These are phyloP conservation scores for Agapornis roseicollis DNA, from an alignment of 2,113 vertebrate species.

Conservation along the genomic window DNA sequence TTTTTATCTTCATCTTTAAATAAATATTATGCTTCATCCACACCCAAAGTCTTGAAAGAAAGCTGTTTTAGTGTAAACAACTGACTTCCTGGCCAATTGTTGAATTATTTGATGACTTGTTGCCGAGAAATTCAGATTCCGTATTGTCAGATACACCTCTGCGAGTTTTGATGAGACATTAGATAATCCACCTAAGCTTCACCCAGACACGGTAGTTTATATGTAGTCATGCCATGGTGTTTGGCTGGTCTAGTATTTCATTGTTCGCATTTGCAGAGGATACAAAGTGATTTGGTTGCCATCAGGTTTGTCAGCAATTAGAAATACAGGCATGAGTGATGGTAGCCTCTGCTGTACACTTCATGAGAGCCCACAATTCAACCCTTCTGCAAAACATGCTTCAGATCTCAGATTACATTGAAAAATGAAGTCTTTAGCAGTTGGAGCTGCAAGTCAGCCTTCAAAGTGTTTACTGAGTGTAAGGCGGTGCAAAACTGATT, in stretches of 20 bases:
- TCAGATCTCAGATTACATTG: background rate
- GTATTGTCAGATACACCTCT: background rate
- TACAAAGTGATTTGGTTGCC: background rate
- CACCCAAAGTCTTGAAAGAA: slow-evolving; percentile 50
- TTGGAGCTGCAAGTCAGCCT: background rate
- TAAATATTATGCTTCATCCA: slow-evolving; percentile 57
- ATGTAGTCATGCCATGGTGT: background rate
- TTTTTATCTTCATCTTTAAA: slow-evolving; percentile 47
- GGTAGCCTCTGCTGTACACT: background rate
- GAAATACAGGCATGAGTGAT: background rate
- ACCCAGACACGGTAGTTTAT: background rate
- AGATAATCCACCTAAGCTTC: background rate
- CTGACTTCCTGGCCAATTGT: slow-evolving; percentile 25
- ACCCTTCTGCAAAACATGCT: background rate
- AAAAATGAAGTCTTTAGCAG: background rate
- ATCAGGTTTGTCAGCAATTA: background rate
- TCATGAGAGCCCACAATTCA: background rate
- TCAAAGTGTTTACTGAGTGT: background rate
- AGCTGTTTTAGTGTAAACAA: slow-evolving; percentile 43
- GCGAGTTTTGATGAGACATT: background rate
- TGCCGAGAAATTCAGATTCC: slow-evolving; percentile 26
- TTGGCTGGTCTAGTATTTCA: background rate
- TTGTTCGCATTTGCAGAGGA: background rate
- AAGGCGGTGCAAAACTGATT: background rate
- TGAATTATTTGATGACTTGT: slow-evolving; percentile 23